Evolutionary conservation across 2,888 invertebrate genomes (phyloP), one percentile per base, ranked within the genome.

Genomic region (Polyommatus iphigenia): DNA sequence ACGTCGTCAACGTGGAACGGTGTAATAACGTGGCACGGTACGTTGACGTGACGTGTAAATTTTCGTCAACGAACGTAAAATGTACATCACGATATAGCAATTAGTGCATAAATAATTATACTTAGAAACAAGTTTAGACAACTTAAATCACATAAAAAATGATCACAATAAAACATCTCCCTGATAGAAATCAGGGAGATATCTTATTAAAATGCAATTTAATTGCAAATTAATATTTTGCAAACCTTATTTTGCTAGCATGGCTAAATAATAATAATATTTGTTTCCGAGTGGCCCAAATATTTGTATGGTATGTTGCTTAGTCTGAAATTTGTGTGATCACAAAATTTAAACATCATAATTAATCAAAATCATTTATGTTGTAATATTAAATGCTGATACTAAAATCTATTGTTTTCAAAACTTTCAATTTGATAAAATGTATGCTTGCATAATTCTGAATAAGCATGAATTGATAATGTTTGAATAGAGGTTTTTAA

Each of bases 381-480:
- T 29, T 18, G 67, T 29, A 67, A 67, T 67, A 67, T 67, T 67
- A 67, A 10, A 32, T 29, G 29, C 67, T 29, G 67, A 67, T 29
- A 67, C 32, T 67, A 32, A 67, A 29, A 6, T 32, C 67, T 29
- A 32, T 32, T 67, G 29, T 67, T 67, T 67, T 13, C 67, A 67
- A 18, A 67, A 67, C 67, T 24, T 67, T 67, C 20, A 1, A 67
- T 15, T 29, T 67, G 29, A 67, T 67, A 67, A 67, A 24, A 67
- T 67, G 1, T 32, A 67, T 29, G 29, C 18, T 67, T 29, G 29
- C 29, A 29, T 67, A 15, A 67, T 71, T 76, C 50, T 71, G 71
- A 76, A 67, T 67, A 75, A 29, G 62, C 67, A 46, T 77, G 77
- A 77, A 77, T 46, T 71, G 36, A 77, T 62, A 24, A 46, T 46